Conservation (phyloP, 2,888 invertebrate species). For the Caenorhabditis sp. region DNA sequence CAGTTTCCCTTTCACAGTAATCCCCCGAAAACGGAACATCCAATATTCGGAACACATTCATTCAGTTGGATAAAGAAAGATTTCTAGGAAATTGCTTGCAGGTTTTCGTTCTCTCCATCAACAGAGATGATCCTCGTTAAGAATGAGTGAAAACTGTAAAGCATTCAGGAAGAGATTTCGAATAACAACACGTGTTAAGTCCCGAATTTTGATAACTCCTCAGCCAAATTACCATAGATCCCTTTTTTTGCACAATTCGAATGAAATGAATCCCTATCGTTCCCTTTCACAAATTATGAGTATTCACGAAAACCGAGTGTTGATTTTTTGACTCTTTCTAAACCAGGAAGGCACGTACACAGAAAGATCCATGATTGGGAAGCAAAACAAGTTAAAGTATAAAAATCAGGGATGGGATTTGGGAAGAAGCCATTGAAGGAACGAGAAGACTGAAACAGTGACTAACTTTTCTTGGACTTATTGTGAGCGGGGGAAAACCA, state of each 20-base stretch:
- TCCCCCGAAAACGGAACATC: background rate
- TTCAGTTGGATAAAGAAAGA: background rate
- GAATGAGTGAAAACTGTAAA: conserved; percentile 35
- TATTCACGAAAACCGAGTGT: background rate
- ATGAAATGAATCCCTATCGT: conserved; percentile 10
- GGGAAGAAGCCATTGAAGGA: background rate
- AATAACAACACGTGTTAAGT: conserved; percentile 33
- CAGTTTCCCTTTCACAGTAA: background rate
- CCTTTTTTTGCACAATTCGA: conserved; percentile 3
- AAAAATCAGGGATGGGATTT: background rate
- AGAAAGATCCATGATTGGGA: background rate
- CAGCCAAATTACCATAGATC: conserved; percentile 27
- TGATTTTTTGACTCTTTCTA: conserved; percentile 30
- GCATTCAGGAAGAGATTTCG: background rate
- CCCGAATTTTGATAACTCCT: background rate
- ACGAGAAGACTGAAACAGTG: conserved; percentile 10
- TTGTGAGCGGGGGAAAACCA: background rate
- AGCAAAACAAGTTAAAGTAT: background rate
- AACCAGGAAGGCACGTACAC: background rate
- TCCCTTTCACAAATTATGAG: conserved; percentile 2
- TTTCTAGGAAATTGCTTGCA: conserved; percentile 21
- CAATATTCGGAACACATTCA: conserved; percentile 4
- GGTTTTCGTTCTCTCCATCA: conserved; percentile 19
- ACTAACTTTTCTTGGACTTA: conserved; percentile 17
- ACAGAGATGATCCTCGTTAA: conserved; percentile 9